Percentiles rank a stretch among this genome's conserved stretches.
phyloP scores from a whole-genome alignment of 2,797 vertebrate genomes.

The Neopelma chrysocephalum region DNA sequence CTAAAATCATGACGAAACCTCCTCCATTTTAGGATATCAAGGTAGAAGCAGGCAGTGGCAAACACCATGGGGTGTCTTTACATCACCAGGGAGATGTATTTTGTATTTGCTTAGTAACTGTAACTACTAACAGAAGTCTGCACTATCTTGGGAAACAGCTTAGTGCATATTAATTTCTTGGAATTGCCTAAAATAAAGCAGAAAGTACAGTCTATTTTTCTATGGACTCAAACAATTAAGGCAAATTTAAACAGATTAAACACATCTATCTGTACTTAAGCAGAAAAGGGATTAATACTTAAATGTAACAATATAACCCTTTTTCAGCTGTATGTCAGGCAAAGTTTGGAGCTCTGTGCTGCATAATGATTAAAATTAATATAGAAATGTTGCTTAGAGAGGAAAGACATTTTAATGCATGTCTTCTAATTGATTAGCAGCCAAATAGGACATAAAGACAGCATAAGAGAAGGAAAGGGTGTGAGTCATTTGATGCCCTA shows the following conservation, averaged over 20 bases:
- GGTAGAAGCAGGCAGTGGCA: neutral
- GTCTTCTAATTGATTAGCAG: neutral
- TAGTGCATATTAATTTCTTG: neutral
- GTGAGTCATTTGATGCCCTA: neutral
- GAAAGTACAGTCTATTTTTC: neutral
- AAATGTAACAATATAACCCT: neutral
- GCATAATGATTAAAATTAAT: neutral
- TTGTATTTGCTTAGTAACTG: neutral
- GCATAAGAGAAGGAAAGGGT: neutral
- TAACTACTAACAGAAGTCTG: neutral
- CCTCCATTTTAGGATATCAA: neutral
- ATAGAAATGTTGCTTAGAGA: neutral
- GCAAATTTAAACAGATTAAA: neutral
- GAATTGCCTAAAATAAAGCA: neutral
- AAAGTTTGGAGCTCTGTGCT: neutral
- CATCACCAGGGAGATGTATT: neutral
- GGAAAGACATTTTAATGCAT: neutral
- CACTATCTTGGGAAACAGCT: neutral
- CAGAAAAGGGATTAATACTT: neutral
- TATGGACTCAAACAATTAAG: neutral
- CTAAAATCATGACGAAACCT: accelerated
- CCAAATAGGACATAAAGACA: neutral
- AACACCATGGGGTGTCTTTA: neutral
- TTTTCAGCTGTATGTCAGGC: neutral
- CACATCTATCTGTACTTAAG: neutral